Conservation (phyloP, 2,113 vertebrate genomes). For the Pseudorhombus dupliciocellatus region DNA sequence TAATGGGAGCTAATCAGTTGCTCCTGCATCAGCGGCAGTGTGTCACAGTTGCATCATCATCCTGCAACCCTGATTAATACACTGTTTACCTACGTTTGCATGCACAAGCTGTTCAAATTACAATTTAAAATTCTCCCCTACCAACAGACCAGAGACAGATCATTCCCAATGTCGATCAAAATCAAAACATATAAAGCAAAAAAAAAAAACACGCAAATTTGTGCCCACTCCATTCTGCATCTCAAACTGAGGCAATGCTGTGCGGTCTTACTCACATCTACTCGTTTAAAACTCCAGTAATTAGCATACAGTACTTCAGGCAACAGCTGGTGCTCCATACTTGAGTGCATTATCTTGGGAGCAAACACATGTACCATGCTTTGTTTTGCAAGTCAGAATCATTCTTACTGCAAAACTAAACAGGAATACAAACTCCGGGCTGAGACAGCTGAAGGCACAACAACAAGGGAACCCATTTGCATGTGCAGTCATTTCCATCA, state of each 20-base stretch:
- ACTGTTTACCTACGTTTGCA: background rate
- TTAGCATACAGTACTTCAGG: slow-evolving; percentile 71
- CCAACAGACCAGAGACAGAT: background rate
- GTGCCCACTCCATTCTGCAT: slow-evolving; percentile 7
- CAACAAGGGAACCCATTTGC: slow-evolving; percentile 32
- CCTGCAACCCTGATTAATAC: background rate
- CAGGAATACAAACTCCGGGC: slow-evolving; percentile 40
- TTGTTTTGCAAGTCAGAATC: slow-evolving; percentile 66
- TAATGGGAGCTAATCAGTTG: too few relatives aligned
- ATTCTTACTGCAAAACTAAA: slow-evolving; percentile 66
- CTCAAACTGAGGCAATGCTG: slow-evolving; percentile 23
- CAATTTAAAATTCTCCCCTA: background rate
- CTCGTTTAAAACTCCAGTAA: slow-evolving; percentile 55
- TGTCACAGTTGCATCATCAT: background rate
- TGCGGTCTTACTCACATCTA: slow-evolving; percentile 34
- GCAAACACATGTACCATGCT: slow-evolving; percentile 59
- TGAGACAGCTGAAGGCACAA: slow-evolving; percentile 34
- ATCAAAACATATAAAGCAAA: slow-evolving; percentile 1
- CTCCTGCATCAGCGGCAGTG: too few relatives aligned
- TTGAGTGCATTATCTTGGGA: slow-evolving; percentile 57
- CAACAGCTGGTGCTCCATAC: slow-evolving; percentile 68
- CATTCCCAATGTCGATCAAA: background rate
- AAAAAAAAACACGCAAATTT: slow-evolving; percentile 21
- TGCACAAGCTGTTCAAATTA: slow-evolving; percentile 9
- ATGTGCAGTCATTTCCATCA: slow-evolving; percentile 32